phyloP scores from a whole-genome alignment of 2,888 invertebrate genomes.

The Galerucella pusilla region DNA sequence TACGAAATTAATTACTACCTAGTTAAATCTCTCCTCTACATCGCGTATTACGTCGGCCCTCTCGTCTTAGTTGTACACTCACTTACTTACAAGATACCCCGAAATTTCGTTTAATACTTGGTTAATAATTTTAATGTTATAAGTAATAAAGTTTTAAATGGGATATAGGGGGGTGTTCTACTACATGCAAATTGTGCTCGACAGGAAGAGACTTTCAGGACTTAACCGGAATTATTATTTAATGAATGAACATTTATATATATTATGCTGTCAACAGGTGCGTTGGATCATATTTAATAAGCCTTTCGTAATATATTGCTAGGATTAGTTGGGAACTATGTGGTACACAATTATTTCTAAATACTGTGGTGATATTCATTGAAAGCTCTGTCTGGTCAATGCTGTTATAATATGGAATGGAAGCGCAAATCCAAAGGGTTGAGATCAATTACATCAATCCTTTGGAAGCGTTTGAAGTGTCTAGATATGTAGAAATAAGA shows the following conservation, averaged over 20 bases:
- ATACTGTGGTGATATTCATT: not conserved
- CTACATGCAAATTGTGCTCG: not conserved
- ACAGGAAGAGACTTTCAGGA: not conserved
- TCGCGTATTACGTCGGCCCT: not conserved
- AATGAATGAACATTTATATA: not conserved
- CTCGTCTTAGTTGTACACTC: not conserved
- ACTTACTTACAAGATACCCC: constrained; percentile 11
- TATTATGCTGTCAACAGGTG: not conserved
- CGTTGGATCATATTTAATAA: not conserved
- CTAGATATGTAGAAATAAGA: not conserved
- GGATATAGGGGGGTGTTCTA: not conserved
- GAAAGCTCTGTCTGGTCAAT: not conserved
- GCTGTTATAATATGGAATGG: not conserved
- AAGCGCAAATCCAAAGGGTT: not conserved
- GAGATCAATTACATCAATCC: not conserved
- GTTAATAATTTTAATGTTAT: constrained; percentile 16
- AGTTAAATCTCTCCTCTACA: constrained; percentile 16
- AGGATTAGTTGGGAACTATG: not conserved
- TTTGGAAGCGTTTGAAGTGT: not conserved
- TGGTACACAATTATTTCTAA: not conserved
- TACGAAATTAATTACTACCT: constrained; percentile 21
- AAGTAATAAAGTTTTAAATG: constrained; percentile 1
- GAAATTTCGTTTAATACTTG: constrained; percentile 16
- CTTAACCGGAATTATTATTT: not conserved
- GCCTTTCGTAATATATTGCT: too few relatives aligned